Evolutionary conservation across 2,797 vertebrate species (phyloP), one percentile per base, ranked within the genome.

Genomic region (Enteromius argenteus): DNA sequence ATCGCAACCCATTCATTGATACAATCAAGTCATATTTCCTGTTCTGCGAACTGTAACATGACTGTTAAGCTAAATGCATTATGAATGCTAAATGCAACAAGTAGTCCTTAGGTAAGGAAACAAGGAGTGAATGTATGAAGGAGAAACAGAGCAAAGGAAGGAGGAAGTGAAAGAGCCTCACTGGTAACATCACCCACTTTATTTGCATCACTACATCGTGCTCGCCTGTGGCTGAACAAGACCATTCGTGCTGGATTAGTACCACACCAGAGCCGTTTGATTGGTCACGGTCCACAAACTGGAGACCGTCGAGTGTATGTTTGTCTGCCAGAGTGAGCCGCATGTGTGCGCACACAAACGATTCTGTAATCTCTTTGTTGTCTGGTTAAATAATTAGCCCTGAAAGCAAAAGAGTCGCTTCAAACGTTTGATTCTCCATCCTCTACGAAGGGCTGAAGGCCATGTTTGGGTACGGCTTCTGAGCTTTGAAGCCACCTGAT

Each of bases 371-470:
- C 82, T 79, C 82, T 84, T 84, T 84, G 75, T 84, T 84, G 75
- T 84, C 66, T 79, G 82, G 82, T 79, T 84, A 79, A 84, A 84
- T 79, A 84, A 84, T 84, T 79, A 84, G 82, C 82, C 82, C 82
- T 84, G 39, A 68, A 69, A 84, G 82, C 82, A 69, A 58, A 71
- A 71, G 74, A 60, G 49, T 77, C 21, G 66, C 74, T 69, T 67
- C 73, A 77, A 83, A 84, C 19, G 11, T 72, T 78, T 79, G 53
- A 60, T 60, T 84, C 15, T 84, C 73, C 46, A 27, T 83, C 64
- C 60, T 83, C 35, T n/a, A 37, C 35, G 3, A 68, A 78, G 82
- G 82, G 74, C 82, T 84, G 82, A 84, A 84, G 82, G 82, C 82
- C 82, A 78, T 84, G 74, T 84, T 78, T 84, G 64, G 74, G 74